phyloP scores from a whole-genome alignment of 2,888 invertebrate species.

The Microlaimidae sp. region DNA sequence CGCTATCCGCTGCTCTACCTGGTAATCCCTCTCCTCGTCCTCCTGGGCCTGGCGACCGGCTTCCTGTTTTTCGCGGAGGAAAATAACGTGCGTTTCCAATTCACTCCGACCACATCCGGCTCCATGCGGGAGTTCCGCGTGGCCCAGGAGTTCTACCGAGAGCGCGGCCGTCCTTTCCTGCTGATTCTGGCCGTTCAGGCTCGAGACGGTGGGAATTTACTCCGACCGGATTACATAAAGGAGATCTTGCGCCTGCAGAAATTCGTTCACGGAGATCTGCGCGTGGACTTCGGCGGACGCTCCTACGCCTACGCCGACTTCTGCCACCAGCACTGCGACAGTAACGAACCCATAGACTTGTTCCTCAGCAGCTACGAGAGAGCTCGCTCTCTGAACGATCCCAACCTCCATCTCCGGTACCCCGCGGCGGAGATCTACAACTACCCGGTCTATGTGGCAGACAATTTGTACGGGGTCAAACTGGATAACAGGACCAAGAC shows the following conservation, averaged over 20 bases:
- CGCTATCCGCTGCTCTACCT: neutral
- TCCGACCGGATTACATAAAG: neutral
- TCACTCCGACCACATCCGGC: neutral
- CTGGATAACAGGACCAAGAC: constrained; percentile 28
- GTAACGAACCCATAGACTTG: neutral
- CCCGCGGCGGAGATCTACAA: constrained; percentile 34
- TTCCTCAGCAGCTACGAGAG: constrained; percentile 1
- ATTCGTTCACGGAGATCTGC: neutral
- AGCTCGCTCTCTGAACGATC: neutral
- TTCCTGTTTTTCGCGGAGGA: neutral
- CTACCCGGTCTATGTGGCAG: constrained; percentile 30
- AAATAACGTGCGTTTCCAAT: constrained; percentile 1
- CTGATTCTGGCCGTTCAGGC: constrained; percentile 1
- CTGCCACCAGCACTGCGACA: neutral
- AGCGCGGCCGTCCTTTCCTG: neutral
- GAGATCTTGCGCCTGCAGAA: neutral
- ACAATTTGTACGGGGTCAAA: constrained; percentile 30
- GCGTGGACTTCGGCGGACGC: neutral
- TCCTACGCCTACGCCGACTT: neutral
- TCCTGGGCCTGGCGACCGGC: neutral
- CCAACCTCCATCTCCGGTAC: constrained; percentile 30
- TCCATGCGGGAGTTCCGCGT: neutral
- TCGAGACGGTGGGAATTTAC: neutral
- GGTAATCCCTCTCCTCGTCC: neutral
- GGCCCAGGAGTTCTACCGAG: constrained; percentile 1